phyloP scores from a whole-genome alignment of 2,888 invertebrate genomes.

The Temnothorax ravouxi region DNA sequence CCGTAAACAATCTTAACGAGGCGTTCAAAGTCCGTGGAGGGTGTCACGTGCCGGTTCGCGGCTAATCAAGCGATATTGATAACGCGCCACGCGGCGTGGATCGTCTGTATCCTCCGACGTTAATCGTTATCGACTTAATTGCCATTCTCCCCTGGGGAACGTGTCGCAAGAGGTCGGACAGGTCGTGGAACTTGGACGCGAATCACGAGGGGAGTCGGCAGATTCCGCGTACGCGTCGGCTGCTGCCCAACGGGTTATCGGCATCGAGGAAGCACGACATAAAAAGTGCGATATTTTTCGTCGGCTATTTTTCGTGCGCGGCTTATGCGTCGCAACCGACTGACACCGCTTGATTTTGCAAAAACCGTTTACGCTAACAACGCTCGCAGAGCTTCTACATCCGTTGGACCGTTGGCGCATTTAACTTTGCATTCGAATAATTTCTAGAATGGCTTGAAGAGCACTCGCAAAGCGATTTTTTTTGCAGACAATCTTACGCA shows the following conservation, averaged over 20 bases:
- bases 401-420: neutral
- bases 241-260: slow-evolving; percentile 34
- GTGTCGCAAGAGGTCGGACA: slow-evolving; percentile 80
- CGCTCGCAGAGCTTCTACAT: neutral
- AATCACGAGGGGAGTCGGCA: slow-evolving; percentile 76
- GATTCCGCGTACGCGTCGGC: slow-evolving; percentile 61
- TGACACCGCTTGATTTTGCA: neutral
- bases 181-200: slow-evolving; percentile 77
- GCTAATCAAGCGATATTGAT: slow-evolving; percentile 73
- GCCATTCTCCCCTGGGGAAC: slow-evolving; percentile 82
- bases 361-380: slow-evolving; percentile 5
- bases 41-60: slow-evolving; percentile 73
- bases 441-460: neutral
- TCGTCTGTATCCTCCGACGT: slow-evolving; percentile 52
- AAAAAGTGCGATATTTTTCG: slow-evolving; percentile 29
- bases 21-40: slow-evolving; percentile 76
- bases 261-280: slow-evolving; percentile 20
- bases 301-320: too few species aligned
- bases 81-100: slow-evolving; percentile 48
- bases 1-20: slow-evolving; percentile 75
- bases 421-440: slow-evolving; percentile 25
- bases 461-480: slow-evolving; percentile 5
- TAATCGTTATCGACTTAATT: slow-evolving; percentile 76
- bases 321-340: neutral
- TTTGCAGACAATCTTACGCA: slow-evolving; percentile 6